Evolutionary conservation across 2,797 vertebrate species (phyloP), one percentile per base, ranked within the genome.

Genomic region (Sciurus vulgaris): DNA sequence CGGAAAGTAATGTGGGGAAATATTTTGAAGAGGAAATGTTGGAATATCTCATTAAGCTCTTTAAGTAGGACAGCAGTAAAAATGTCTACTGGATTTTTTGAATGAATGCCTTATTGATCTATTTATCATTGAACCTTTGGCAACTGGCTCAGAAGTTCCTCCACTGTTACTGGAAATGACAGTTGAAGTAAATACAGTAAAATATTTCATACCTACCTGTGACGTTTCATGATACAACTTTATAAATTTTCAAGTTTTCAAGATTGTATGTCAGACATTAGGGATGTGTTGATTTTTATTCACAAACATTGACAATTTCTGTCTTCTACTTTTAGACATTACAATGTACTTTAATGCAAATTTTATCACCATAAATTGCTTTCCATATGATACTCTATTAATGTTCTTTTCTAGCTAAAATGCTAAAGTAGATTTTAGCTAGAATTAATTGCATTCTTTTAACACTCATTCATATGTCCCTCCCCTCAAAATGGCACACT

Each of bases 301-400:
- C 54, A 14, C 61, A 89, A 54, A 65, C 59, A 1, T 11, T n/a
- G 4, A 28, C 5, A 56, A 51, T 74, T 76, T 47, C 14, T 61
- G 20, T 76, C 33, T 41, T 89, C 26, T 35, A 76, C 4, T 35
- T 67, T 84, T 93, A 93, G 5, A 3, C 10, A 30, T 81, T 9
- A 74, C 30, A 90, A 51, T 73, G 11, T 2, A 33, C n/a, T 77
- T 94, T 73, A 76, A 74, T 70, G 84, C n/a, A 89, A 86, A 77
- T 47, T 82, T 70, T 18, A 78, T 86, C 17, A 74, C 11, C 44
- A 41, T 56, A 54, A 77, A 24, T 73, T 22, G 65, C 17, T 18
- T 70, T 88, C 2, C 15, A 63, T 63, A 63, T 59, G n/a, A 87
- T 20, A 0, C 5, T 51, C 69, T 44, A 69, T 51, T 28, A 88